Conservation (phyloP, 1,140 invertebrate genomes). For the Trichoplusia ni region DNA sequence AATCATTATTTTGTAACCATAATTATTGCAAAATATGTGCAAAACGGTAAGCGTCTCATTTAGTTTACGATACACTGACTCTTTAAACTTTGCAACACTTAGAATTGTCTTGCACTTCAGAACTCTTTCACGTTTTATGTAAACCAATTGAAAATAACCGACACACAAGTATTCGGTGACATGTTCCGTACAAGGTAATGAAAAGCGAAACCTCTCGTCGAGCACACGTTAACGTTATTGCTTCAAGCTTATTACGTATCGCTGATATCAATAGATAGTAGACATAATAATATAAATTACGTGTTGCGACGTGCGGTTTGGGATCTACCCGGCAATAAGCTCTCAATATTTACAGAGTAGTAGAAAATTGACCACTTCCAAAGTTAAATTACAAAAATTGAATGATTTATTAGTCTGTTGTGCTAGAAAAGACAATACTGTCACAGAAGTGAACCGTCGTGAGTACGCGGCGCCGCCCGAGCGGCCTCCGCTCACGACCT, state of each 20-base stretch:
- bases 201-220: slow-evolving; percentile 70
- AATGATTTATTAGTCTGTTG: slow-evolving; percentile 67
- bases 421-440: slow-evolving; percentile 74
- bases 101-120: slow-evolving; percentile 69
- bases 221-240: slow-evolving; percentile 73
- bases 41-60: slow-evolving; percentile 79
- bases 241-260: slow-evolving; percentile 72
- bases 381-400: slow-evolving; percentile 78
- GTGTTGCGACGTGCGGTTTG: slow-evolving; percentile 70
- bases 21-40: slow-evolving; percentile 80
- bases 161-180: slow-evolving; percentile 74
- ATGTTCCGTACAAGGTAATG: slow-evolving; percentile 60
- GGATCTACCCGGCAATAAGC: slow-evolving; percentile 76
- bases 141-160: slow-evolving; percentile 72
- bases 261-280: slow-evolving; percentile 57
- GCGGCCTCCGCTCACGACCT: slow-evolving; percentile 24
- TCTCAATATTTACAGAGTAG: slow-evolving; percentile 78
- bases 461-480: slow-evolving; percentile 14
- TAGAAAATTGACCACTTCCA: slow-evolving; percentile 79
- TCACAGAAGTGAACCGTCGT: slow-evolving; percentile 51
- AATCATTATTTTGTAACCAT: slow-evolving; percentile 70
- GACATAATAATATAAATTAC: slow-evolving; percentile 52
- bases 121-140: slow-evolving; percentile 60
- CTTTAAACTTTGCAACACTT: slow-evolving; percentile 72
- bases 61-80: slow-evolving; percentile 77